Base-by-base conservation (phyloP, 1,140 invertebrate genomes). In the Macrocentrus cingulum region DNA sequence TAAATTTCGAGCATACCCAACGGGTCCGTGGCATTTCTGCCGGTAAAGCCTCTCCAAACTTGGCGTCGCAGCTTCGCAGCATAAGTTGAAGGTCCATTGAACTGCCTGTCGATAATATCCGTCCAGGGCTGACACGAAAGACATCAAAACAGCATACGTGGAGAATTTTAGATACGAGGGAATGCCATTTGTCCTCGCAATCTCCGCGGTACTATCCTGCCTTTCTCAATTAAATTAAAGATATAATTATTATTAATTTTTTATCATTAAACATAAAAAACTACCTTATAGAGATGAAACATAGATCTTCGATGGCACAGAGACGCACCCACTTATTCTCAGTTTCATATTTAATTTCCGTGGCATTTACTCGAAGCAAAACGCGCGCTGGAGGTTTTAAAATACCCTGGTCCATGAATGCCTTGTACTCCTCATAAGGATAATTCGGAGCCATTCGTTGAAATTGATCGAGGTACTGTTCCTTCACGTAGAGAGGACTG, bases 51-150 rank as follows among this genome's bases (percentile, higher is more conserved):
- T 84, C 64, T 85, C 81, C 29, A 95, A 76, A 13, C 87, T 90
- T 18, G 92, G 92, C 2, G 91, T 91, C 49, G 82, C 74, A 36
- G 91, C 82, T 61, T 92, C 87, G 70, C 86, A 86, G 70, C 91
- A 95, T 39, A 95, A 78, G 80, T 95, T 92, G 69, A 92, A 92
- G 20, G 88, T 94, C 92, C 92, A 95, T 78, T 92, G 94, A 18
- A 88, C 85, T 55, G 87, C 87, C 46, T 95, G 80, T 65, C 93
- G 86, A 71, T 94, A 95, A 75, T 96, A 96, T 48, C 92, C 92
- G 79, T 93, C 89, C 50, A 95, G 75, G 13, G 88, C 80, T 45
- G 90, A 91, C 45, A 95, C 87, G 77, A 95, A 95, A 0, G 92
- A 93, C 41, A 85, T 82, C 61, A 91, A 80, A 22, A 84, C 69